Base-by-base conservation (phyloP, 2,113 vertebrate genomes). In the Cercopithecus mona region DNA sequence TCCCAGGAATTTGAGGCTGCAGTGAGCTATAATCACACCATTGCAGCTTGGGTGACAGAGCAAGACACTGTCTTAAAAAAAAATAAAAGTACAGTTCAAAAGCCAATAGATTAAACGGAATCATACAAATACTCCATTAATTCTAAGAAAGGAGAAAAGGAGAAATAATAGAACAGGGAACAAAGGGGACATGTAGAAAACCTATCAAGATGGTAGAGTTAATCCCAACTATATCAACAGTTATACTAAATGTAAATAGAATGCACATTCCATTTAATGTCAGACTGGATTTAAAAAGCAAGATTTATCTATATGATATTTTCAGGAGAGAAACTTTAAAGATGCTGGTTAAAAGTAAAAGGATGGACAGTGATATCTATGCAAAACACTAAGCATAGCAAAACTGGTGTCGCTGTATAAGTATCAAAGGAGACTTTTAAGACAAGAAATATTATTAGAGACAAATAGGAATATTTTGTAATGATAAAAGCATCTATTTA, bases 51-150 rank as follows among this genome's bases (percentile, higher is more conserved):
- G 32, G 32, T 35, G 32, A 68, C 66, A 68, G 66, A 81, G 13
- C 32, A n/a, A 8, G 50, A 81, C 52, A 5, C 8, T 72, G 8
- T 72, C 66, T 68, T 68, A 17, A 50, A 50, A 48, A 50, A 48
- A 35, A 48, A 16, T 3, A 57, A 81, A 81, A 81, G 35, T 38
- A 55, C 3, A 81, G 35, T 35, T 93, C 61, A 85, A 92, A 73
- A 61, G 55, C 64, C n/a, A 96, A 11, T 38, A 85, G 38, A 64
- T 78, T 45, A 93, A 96, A 16, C 52, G 8, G 43, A 89, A 92
- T 73, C 87, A 11, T 95, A 72, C 88, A 96, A 94, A 78, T 86
- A 35, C n/a, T 84, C 64, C n/a, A n/a, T 70, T 85, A 75, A 38
- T 27, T 94, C 8, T 35, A 20, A 70, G 70, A 94, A 78, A 92